Percentiles rank a stretch among this genome's conserved stretches.
phyloP scores from a whole-genome alignment of 2,888 invertebrate species.

The Andrena marginata region DNA sequence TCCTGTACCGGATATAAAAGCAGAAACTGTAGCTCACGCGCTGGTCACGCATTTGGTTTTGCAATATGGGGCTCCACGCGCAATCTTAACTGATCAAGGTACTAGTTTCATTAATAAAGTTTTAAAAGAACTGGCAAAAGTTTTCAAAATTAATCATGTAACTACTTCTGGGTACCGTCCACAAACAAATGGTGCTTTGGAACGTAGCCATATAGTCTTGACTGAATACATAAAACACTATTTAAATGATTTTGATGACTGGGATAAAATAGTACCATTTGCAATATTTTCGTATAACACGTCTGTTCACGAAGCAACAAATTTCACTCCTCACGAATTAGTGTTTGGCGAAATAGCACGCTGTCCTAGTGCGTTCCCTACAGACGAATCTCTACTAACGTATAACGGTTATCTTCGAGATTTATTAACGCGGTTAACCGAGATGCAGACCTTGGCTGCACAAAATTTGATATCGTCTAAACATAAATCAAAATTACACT shows the following conservation, averaged over 20 bases:
- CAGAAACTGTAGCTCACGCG: constrained; percentile 11
- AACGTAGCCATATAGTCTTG: not conserved
- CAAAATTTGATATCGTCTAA: not conserved
- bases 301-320: not conserved
- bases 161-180: too few species aligned
- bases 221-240: not conserved
- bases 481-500: not conserved
- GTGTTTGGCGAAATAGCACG: too few species aligned
- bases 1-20: not conserved
- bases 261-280: constrained; percentile 1
- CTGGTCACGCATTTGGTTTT: not conserved
- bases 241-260: not conserved
- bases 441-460: too few species aligned
- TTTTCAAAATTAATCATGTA: not conserved
- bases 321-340: not conserved
- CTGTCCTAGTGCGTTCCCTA: too few species aligned
- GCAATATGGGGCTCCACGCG: constrained; percentile 1
- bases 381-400: too few species aligned
- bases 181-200: too few species aligned
- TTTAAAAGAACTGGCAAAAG: not conserved
- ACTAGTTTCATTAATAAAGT: not conserved
- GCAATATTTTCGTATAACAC: not conserved
- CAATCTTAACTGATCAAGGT: not conserved
- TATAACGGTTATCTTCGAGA: too few species aligned
- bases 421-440: too few species aligned